These are phyloP conservation scores for Luscinia luscinia DNA, from an alignment of 2,797 vertebrate genomes.

Conservation along the genomic window DNA sequence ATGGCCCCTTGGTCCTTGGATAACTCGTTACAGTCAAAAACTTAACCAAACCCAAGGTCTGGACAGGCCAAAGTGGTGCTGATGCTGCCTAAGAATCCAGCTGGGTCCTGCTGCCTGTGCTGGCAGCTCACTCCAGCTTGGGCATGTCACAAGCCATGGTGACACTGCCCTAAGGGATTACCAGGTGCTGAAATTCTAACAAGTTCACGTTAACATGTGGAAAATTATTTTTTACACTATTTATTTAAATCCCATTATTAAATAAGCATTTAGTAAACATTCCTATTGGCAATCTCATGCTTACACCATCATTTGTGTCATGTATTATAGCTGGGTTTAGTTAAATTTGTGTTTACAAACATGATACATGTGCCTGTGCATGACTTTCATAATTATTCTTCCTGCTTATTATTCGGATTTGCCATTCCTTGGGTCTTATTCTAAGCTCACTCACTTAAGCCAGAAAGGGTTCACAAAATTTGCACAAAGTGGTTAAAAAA, in stretches of 20 bases:
- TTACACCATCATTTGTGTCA: constrained; percentile 31
- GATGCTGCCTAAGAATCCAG: not conserved
- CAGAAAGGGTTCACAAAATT: not conserved
- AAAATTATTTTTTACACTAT: constrained; percentile 39
- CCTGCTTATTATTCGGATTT: not conserved
- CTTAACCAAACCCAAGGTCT: not conserved
- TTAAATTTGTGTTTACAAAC: not conserved
- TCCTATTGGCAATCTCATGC: constrained; percentile 22
- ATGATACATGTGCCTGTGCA: not conserved
- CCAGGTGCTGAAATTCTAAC: not conserved
- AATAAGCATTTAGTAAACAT: constrained; percentile 42
- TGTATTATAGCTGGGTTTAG: not conserved
- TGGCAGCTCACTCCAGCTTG: not conserved
- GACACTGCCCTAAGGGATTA: not conserved
- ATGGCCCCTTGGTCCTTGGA: not conserved
- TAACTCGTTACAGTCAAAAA: not conserved
- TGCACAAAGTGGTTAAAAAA: not conserved
- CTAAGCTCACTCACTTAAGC: not conserved
- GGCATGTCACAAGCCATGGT: not conserved
- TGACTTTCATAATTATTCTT: not conserved
- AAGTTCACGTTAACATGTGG: not conserved
- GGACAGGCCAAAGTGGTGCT: not conserved
- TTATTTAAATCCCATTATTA: constrained; percentile 66
- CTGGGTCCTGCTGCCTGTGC: not conserved
- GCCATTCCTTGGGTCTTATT: not conserved